phyloP scores from a whole-genome alignment of 1,140 invertebrate genomes.

The Drosophila willistoni region DNA sequence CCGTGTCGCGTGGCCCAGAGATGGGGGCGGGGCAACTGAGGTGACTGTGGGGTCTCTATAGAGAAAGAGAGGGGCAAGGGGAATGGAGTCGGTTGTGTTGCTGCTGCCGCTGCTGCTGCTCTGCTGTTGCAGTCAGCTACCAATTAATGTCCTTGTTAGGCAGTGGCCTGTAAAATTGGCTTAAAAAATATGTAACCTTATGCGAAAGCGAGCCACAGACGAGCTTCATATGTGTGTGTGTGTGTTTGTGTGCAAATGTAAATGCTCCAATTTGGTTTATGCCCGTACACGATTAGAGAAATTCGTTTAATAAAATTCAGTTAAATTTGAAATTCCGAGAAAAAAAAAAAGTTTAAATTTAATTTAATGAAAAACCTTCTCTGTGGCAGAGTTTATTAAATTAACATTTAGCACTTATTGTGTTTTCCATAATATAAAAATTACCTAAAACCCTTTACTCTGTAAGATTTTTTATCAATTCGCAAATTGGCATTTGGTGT shows the following conservation, averaged over 20 bases:
- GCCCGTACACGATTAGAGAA: neutral
- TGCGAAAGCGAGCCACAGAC: slow-evolving; percentile 55
- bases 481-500: no score
- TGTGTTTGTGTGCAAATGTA: slow-evolving; percentile 1
- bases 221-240: slow-evolving; percentile 5
- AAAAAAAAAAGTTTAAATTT: no score
- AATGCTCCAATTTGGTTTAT: neutral
- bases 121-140: slow-evolving; percentile 57
- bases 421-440: no score
- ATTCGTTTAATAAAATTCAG: neutral
- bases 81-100: slow-evolving; percentile 11
- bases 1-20: slow-evolving; percentile 46
- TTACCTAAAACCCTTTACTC: no score
- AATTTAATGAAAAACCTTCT: no score
- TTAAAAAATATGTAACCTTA: slow-evolving; percentile 82
- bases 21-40: slow-evolving; percentile 28
- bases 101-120: slow-evolving; percentile 33
- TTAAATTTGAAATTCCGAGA: neutral
- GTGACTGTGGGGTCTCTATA: slow-evolving; percentile 18
- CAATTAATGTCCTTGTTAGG: slow-evolving; percentile 83
- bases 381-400: no score
- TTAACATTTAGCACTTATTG: no score
- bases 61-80: slow-evolving; percentile 15
- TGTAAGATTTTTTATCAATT: no score
- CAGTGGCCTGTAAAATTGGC: slow-evolving; percentile 82